Conservation (phyloP, 2,888 invertebrate genomes). For the Morpho deidamia region DNA sequence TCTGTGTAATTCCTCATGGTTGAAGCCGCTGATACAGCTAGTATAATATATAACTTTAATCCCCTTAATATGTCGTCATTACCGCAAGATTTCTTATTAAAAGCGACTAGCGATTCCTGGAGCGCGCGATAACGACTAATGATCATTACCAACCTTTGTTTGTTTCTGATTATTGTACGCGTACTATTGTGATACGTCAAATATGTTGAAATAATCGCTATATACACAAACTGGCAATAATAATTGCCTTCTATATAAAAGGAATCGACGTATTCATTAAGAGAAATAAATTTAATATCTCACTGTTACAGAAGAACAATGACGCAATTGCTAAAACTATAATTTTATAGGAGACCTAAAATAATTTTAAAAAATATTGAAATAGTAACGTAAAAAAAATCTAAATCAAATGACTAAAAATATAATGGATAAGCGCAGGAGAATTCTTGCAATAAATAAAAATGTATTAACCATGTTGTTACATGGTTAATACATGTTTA, state of each 20-base stretch:
- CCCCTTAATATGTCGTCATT: background rate
- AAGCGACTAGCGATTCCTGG: conserved; percentile 39
- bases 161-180: conserved; percentile 25
- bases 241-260: conserved; percentile 2
- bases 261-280: background rate
- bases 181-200: conserved; percentile 13
- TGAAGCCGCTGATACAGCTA: no score
- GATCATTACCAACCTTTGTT: conserved; percentile 42
- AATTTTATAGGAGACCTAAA: background rate
- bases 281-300: background rate
- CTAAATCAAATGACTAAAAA: no score
- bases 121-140: conserved; percentile 50
- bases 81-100: conserved; percentile 32
- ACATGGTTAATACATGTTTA: no score
- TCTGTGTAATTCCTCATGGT: no score
- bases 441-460: no score
- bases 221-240: background rate
- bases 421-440: no score
- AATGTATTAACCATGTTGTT: no score
- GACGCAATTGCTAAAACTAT: background rate
- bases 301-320: background rate
- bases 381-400: no score
- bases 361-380: no score
- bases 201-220: conserved; percentile 15
- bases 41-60: no score